Conservation (phyloP, 2,888 invertebrate species). For the Clusia tigrina region DNA sequence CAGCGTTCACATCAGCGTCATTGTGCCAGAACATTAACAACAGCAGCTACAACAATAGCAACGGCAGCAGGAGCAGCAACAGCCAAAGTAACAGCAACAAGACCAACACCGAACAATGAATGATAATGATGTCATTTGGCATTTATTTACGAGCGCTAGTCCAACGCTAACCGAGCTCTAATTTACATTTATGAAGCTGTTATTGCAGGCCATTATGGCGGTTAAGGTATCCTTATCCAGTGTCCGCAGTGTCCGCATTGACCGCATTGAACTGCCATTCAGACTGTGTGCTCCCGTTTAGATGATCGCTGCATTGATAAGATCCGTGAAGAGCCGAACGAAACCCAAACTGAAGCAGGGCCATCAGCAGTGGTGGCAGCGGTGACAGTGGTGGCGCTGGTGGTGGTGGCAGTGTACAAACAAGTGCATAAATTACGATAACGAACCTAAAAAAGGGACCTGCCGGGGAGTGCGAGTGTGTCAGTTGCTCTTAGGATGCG, state of each 20-base stretch:
- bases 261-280: not conserved
- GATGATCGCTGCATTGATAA: constrained; percentile 45
- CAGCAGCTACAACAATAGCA: constrained; percentile 42
- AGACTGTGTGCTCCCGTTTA: constrained; percentile 26
- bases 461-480: not conserved
- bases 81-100: constrained; percentile 37
- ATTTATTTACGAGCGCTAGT: constrained; percentile 62
- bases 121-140: constrained; percentile 61
- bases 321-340: too few relatives aligned
- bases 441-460: too few relatives aligned
- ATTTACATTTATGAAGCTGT: constrained; percentile 63
- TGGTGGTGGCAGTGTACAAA: constrained; percentile 17
- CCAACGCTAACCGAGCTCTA: constrained; percentile 61
- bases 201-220: constrained; percentile 38
- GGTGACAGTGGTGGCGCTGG: constrained; percentile 19
- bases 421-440: constrained; percentile 58
- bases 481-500: too few relatives aligned
- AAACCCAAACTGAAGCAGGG: too few relatives aligned
- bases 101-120: constrained; percentile 42
- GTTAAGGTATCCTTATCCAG: constrained; percentile 39
- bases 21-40: too few relatives aligned
- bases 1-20: constrained; percentile 42
- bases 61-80: constrained; percentile 34
- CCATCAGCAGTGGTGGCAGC: too few relatives aligned
- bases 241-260: constrained; percentile 41